Base-by-base conservation (phyloP, 2,113 vertebrate species). In the Macquaria australasica region DNA sequence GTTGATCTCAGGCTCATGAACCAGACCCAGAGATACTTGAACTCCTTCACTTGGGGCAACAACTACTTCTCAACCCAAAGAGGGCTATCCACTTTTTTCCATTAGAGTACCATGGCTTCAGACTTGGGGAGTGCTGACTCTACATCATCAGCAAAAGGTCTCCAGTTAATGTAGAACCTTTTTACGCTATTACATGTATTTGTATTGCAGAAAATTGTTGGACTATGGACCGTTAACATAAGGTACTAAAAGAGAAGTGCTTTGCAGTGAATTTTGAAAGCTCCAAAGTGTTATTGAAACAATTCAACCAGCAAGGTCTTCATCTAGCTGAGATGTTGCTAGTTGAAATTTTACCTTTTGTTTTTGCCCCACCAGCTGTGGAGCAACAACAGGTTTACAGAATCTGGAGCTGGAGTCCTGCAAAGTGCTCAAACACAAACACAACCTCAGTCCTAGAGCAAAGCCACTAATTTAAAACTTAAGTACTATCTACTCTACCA, bases 391-490 rank as follows among this genome's bases (percentile, higher is more conserved):
- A 60, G 66, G 41, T 79, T 70, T 60, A 25, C 67, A 70, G 28
- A 59, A 45, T 43, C 67, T 63, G 23, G 14, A 86, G 77, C 60
- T 45, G 0, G n/a, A 63, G 79, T 73, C 58, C 50, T 71, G 73
- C 59, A 73, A 2, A 79, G 14, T 20, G 51, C 81, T 70, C 28
- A 15, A 77, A 79, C 69, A 82, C 69, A 77, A 85, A 87, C 78
- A 87, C 83, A 85, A 85, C 79, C 80, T 67, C 82, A 63, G 88
- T 77, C 77, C 73, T 72, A 51, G 81, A 88, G 81, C 51, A 80
- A 82, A 90, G 82, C 80, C 81, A 81, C 86, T 89, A 53, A 92
- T 91, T 90, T 77, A 39, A 73, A 82, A 81, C 55, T 41, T 75
- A 89, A 88, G 56, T 71, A 68, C 73, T 59, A 81, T 86, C 81